Evolutionary conservation across 2,113 vertebrate genomes (phyloP).

Genomic region (Hemiscyllium ocellatum): DNA sequence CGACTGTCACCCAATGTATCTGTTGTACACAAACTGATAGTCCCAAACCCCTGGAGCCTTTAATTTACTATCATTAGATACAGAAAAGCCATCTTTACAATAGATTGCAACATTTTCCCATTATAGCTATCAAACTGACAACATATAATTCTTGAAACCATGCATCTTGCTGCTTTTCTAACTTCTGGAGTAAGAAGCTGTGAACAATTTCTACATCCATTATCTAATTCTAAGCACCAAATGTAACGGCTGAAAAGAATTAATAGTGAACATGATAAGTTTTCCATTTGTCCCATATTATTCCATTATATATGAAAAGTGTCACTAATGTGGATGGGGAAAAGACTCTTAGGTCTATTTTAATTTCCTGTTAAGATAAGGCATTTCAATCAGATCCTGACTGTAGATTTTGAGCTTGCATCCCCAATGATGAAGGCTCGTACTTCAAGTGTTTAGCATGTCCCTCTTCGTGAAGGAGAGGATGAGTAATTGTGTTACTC

Average conservation of each 20-base stretch:
- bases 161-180: background rate
- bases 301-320: background rate
- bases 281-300: background rate
- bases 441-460: background rate
- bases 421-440: background rate
- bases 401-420: background rate
- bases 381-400: background rate
- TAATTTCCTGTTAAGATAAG: background rate
- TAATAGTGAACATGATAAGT: background rate
- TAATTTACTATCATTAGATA: background rate
- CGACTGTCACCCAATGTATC: background rate
- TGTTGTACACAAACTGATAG: background rate
- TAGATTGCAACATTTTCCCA: background rate
- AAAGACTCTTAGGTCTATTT: background rate
- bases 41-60: background rate
- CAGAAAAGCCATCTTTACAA: background rate
- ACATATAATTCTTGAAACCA: background rate
- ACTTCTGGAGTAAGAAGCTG: background rate
- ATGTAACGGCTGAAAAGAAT: background rate
- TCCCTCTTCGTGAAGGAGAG: background rate
- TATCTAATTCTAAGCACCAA: background rate
- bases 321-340: background rate
- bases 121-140: background rate
- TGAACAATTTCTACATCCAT: background rate
- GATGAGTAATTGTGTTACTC: background rate